Percentiles rank a stretch among this genome's conserved stretches.
phyloP scores from a whole-genome alignment of 2,888 invertebrate species.

The Pachliopta kotzebuea region DNA sequence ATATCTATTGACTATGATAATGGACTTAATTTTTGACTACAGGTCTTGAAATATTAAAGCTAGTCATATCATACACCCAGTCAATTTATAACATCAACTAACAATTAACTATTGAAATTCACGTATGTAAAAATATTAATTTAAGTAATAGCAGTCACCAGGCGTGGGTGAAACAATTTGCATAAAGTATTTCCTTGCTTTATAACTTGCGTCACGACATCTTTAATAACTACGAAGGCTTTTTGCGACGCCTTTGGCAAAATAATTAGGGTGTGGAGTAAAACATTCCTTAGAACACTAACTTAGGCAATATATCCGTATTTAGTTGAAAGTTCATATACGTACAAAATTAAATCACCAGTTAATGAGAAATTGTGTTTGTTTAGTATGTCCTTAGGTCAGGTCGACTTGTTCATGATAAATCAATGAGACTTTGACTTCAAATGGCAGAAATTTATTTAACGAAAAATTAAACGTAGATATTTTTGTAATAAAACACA shows the following conservation, averaged over 20 bases:
- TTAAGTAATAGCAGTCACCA: slow-evolving; percentile 39
- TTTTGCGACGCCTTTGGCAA: slow-evolving; percentile 65
- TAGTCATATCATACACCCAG: too few relatives aligned
- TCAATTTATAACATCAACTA: too few relatives aligned
- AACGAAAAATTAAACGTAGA: background rate
- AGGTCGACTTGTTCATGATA: too few relatives aligned
- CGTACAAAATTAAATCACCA: background rate
- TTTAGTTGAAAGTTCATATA: background rate
- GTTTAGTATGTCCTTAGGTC: too few relatives aligned
- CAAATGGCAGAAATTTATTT: too few relatives aligned
- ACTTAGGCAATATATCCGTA: background rate
- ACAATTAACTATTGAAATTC: slow-evolving; percentile 31
- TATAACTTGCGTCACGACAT: slow-evolving; percentile 70
- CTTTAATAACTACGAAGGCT: slow-evolving; percentile 68
- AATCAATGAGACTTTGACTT: too few relatives aligned
- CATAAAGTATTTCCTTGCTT: slow-evolving; percentile 67
- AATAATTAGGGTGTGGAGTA: slow-evolving; percentile 66
- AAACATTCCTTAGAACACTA: slow-evolving; percentile 38
- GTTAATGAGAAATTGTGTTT: too few relatives aligned
- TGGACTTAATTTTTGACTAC: too few relatives aligned
- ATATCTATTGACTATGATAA: too few relatives aligned
- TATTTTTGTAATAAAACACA: background rate
- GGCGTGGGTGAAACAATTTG: slow-evolving; percentile 57
- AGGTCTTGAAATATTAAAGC: too few relatives aligned
- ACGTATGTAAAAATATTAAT: slow-evolving; percentile 38